These are phyloP conservation scores for Chascanopsetta lugubris DNA, from an alignment of 2,113 vertebrate species.

Conservation along the genomic window DNA sequence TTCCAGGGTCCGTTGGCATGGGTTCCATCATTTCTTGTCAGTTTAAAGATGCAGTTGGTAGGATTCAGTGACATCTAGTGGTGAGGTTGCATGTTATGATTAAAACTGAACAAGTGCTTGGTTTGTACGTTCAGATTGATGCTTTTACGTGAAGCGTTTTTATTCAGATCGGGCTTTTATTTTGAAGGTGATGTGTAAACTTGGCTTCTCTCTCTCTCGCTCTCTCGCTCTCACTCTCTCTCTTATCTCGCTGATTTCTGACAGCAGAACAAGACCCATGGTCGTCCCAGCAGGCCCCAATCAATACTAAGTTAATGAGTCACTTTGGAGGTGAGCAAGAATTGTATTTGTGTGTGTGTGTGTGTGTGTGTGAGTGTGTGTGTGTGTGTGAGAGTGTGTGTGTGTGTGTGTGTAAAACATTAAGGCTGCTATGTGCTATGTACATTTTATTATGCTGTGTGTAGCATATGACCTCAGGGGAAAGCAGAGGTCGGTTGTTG, in stretches of 20 bases:
- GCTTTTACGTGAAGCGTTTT: too few species aligned
- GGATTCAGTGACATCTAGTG: too few species aligned
- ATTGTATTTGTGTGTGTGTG: conserved; percentile 23
- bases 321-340: conserved; percentile 37
- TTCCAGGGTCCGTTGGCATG: too few species aligned
- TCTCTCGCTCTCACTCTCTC: not conserved
- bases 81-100: too few species aligned
- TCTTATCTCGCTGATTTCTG: conserved; percentile 59
- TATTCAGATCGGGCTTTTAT: too few species aligned
- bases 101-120: too few species aligned
- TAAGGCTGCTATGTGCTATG: too few species aligned
- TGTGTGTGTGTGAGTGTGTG: not conserved
- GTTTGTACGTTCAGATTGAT: too few species aligned
- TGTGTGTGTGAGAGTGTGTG: conserved; percentile 5
- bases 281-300: conserved; percentile 41
- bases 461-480: conserved; percentile 16
- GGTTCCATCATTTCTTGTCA: too few species aligned
- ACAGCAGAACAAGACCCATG: conserved; percentile 46
- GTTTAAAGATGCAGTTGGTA: too few species aligned
- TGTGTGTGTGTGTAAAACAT: too few species aligned
- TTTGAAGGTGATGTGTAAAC: too few species aligned
- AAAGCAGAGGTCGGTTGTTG: not conserved
- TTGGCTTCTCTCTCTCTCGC: not conserved
- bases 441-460: conserved; percentile 36
- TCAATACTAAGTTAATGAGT: conserved; percentile 63